These are phyloP conservation scores for Neolamprologus falcicula DNA, from an alignment of 2,113 vertebrate species.

Conservation along the genomic window DNA sequence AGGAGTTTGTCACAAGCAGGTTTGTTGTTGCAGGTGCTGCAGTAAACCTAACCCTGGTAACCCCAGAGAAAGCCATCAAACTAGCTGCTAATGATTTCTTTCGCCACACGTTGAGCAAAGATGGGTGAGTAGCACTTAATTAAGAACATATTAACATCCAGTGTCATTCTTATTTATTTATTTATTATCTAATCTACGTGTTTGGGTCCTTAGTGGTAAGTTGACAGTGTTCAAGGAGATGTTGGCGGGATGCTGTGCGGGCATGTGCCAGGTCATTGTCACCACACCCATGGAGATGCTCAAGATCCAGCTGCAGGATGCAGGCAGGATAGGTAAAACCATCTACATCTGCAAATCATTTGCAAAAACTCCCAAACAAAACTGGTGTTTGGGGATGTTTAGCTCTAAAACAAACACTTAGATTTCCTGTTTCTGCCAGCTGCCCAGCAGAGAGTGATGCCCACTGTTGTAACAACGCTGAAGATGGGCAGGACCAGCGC, in stretches of 20 bases:
- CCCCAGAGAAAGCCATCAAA: constrained; percentile 79
- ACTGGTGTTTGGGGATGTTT: neutral
- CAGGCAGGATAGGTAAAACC: constrained; percentile 72
- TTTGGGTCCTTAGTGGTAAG: constrained; percentile 39
- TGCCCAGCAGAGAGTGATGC: constrained; percentile 71
- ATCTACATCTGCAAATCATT: neutral
- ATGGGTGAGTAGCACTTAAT: constrained; percentile 61
- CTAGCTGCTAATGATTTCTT: constrained; percentile 79
- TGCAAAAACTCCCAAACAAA: rapidly evolving
- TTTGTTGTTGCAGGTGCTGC: constrained; percentile 66
- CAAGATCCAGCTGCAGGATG: constrained; percentile 81
- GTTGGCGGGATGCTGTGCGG: constrained; percentile 80
- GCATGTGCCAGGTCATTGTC: constrained; percentile 76
- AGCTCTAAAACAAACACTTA: neutral
- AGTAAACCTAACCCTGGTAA: constrained; percentile 78
- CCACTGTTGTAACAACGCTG: constrained; percentile 46
- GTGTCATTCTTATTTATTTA: neutral
- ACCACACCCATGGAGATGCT: constrained; percentile 84
- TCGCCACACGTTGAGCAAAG: constrained; percentile 68
- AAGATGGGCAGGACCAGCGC: constrained; percentile 65
- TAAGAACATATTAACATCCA: rapidly evolving
- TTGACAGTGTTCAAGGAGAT: constrained; percentile 76
- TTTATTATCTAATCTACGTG: neutral
- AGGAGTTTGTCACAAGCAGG: neutral
- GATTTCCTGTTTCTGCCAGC: constrained; percentile 28